A percentile compares a stretch with the other conserved stretches of the same genome.
Conservation (phyloP, 2,888 invertebrate genomes). For the Sphaerophoria taeniata region DNA sequence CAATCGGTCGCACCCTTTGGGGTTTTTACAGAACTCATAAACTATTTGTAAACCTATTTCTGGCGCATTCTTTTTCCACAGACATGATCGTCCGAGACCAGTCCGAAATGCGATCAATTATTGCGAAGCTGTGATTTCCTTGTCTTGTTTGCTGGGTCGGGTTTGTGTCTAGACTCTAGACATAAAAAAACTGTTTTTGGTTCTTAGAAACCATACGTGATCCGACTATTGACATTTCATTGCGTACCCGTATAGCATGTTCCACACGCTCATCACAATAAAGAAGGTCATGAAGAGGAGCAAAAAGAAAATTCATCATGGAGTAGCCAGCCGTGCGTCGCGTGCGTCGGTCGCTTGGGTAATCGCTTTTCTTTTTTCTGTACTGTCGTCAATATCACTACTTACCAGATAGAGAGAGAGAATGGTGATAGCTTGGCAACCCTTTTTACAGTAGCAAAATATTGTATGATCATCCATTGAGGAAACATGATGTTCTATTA, state of each 20-base stretch:
- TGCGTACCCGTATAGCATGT: conserved; percentile 8
- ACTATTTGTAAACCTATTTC: background rate
- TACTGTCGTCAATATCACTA: conserved; percentile 69
- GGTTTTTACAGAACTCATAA: background rate
- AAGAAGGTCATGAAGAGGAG: background rate
- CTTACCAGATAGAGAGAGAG: conserved; percentile 27
- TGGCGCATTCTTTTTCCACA: conserved; percentile 47
- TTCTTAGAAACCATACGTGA: conserved; percentile 67
- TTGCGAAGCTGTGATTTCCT: conserved; percentile 48
- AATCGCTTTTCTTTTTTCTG: conserved; percentile 57
- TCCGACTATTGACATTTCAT: conserved; percentile 65
- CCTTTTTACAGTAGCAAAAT: conserved; percentile 33
- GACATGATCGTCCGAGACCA: conserved; percentile 23
- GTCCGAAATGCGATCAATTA: conserved; percentile 59
- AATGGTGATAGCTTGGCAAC: conserved; percentile 51
- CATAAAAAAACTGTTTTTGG: conserved; percentile 47
- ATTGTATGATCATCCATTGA: conserved; percentile 71
- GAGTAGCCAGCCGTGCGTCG: background rate
- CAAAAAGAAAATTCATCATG: conserved; percentile 6
- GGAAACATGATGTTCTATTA: conserved; percentile 74
- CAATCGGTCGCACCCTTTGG: conserved; percentile 24
- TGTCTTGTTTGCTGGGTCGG: conserved; percentile 29
- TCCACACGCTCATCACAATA: background rate
- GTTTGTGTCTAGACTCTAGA: conserved; percentile 62
- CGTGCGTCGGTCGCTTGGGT: background rate